Evolutionary conservation across 2,888 invertebrate genomes (phyloP).

Genomic region (Sminthurinus aureus): DNA sequence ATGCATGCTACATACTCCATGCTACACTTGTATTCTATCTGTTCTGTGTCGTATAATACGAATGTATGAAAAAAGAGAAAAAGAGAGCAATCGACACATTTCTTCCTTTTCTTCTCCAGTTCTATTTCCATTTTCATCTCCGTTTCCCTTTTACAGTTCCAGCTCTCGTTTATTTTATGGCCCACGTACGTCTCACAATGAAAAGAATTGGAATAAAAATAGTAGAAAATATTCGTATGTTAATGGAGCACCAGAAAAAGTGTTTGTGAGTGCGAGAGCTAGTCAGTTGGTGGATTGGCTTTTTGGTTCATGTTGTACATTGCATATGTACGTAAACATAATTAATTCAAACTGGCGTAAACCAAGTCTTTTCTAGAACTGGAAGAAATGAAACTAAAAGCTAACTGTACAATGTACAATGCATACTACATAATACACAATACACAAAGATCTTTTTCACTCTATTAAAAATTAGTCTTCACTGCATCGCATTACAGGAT

Average conservation of each 20-base stretch:
- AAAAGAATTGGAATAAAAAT: constrained; percentile 3
- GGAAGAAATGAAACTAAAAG: no score
- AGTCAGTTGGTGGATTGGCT: neutral
- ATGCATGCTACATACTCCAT: neutral
- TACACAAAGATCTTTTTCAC: no score
- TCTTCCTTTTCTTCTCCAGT: constrained; percentile 2
- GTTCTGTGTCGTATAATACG: neutral
- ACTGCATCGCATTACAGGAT: no score
- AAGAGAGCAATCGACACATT: constrained; percentile 1
- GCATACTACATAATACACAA: no score
- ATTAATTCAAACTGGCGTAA: no score
- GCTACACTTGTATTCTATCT: neutral
- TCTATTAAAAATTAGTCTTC: no score
- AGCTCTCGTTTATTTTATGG: neutral
- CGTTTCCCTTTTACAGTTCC: neutral
- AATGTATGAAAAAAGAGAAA: neutral
- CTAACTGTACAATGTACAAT: no score
- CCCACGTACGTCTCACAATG: neutral
- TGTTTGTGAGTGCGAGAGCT: neutral
- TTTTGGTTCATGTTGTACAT: no score
- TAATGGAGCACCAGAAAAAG: no score
- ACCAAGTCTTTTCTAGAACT: no score
- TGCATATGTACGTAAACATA: neutral
- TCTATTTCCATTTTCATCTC: no score
- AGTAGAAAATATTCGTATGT: no score